Base-by-base conservation (phyloP, 1,140 invertebrate species). In the Laupala kohalensis region DNA sequence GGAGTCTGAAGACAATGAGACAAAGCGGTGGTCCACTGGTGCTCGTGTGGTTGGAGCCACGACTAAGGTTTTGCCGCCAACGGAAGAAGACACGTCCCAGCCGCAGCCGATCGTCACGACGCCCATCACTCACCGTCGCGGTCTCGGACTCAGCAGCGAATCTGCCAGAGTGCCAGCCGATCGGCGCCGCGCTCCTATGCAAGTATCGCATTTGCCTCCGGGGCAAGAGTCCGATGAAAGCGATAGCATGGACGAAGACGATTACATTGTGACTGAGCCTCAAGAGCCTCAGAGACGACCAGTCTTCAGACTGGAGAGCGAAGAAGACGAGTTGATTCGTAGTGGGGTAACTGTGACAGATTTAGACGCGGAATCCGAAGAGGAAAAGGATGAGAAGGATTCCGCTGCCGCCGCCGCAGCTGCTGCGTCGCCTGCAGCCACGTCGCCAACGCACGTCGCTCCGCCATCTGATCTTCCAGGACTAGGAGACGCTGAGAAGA, bases 401-500 rank as follows among this genome's bases (percentile, higher is more conserved):
- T 12, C 6, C 23, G 64, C 23, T 13, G 15, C n/a, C 19, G 6
- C 30, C 30, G 30, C 30, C 6, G 6, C 30, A 6, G 30, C 30
- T 15, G 30, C 30, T 6, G 6, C 6, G 30, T 6, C 15, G 30
- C 30, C 30, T 15, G 6, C 30, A 6, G 30, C 30, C 30, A 37
- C 30, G 30, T n/a, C n/a, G n/a, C n/a, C n/a, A n/a, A n/a, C n/a
- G n/a, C n/a, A n/a, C n/a, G n/a, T n/a, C n/a, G n/a, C n/a, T n/a
- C 30, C 30, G 30, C 30, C 30, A 15, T 6, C 30, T 15, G 30
- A 37, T 15, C 30, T 37, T 6, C 30, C 30, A 6, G 30, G 30
- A 15, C 30, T 37, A 15, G 30, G 6, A 15, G 6, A 37, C 6
- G 30, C 30, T 6, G 81, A 79, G 68, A 77, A 78, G 28, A 81